Evolutionary conservation across 92 coral and sea anemone genomes (phyloP).

Genomic region (Desmophyllum pertusum): DNA sequence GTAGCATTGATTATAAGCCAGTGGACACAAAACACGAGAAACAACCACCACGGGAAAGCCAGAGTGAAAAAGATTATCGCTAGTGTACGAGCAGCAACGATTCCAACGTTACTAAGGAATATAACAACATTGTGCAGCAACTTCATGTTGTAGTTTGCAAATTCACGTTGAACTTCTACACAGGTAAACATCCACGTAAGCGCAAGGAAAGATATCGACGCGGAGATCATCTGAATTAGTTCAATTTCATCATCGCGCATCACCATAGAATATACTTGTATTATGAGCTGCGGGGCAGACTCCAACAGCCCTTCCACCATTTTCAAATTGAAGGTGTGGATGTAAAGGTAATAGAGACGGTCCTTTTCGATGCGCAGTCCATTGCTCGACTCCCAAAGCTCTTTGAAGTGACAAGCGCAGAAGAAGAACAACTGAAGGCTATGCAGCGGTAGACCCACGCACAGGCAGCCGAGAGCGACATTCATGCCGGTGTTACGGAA

Average conservation of each 20-base stretch:
- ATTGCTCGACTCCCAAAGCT: constrained; percentile 19
- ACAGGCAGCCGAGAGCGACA: constrained; percentile 15
- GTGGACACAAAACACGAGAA: not conserved
- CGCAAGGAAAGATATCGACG: constrained; percentile 27
- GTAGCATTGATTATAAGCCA: constrained; percentile 7
- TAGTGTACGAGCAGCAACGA: constrained; percentile 27
- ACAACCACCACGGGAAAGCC: constrained; percentile 12
- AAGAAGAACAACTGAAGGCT: constrained; percentile 43
- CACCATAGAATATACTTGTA: constrained; percentile 39
- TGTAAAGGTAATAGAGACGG: constrained; percentile 40
- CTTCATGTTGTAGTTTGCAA: constrained; percentile 1
- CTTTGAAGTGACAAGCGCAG: constrained; percentile 29
- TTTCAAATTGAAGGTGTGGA: constrained; percentile 38
- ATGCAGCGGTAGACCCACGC: constrained; percentile 39
- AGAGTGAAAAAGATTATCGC: constrained; percentile 26
- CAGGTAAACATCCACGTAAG: constrained; percentile 34
- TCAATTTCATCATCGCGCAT: not conserved
- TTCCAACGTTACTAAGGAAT: constrained; percentile 28
- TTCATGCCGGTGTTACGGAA: constrained; percentile 30
- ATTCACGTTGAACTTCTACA: constrained; percentile 25
- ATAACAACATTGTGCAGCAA: constrained; percentile 20
- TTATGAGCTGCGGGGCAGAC: constrained; percentile 35
- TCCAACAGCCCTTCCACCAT: constrained; percentile 46
- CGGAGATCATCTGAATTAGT: constrained; percentile 18
- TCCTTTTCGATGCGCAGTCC: constrained; percentile 33